Evolutionary conservation across 2,888 invertebrate species (phyloP).

Genomic region (Limnephilus auricula): DNA sequence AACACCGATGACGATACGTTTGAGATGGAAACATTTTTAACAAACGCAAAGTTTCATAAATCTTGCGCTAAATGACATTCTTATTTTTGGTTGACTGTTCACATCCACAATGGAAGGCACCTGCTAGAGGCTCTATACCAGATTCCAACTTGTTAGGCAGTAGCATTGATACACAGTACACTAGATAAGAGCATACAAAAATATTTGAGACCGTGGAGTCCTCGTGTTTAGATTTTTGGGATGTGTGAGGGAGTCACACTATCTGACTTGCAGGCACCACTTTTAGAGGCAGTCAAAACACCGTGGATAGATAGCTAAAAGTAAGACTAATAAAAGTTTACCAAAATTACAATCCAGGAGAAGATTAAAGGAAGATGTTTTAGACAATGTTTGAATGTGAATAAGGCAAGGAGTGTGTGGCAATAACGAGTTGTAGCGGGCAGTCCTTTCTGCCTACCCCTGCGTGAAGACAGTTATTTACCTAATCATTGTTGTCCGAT

Average conservation of each 20-base stretch:
- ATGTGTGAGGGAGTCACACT: no score
- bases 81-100: conserved; percentile 39
- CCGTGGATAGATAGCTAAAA: background rate
- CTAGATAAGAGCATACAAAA: background rate
- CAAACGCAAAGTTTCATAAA: conserved; percentile 52
- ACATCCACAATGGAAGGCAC: conserved; percentile 49
- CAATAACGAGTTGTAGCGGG: no score
- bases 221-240: background rate
- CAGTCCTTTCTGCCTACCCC: no score
- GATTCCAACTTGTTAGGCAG: background rate
- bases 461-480: no score
- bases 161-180: background rate
- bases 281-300: no score
- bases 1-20: conserved; percentile 8
- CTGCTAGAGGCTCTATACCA: conserved; percentile 28
- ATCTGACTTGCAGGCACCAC: no score
- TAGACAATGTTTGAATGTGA: background rate
- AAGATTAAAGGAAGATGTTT: background rate
- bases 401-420: no score
- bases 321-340: no score
- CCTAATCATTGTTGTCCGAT: no score
- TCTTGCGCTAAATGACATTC: conserved; percentile 50
- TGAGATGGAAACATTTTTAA: conserved; percentile 17
- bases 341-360: background rate
- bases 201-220: background rate